phyloP scores from a whole-genome alignment of 2,888 invertebrate genomes.

The Allacma fusca region DNA sequence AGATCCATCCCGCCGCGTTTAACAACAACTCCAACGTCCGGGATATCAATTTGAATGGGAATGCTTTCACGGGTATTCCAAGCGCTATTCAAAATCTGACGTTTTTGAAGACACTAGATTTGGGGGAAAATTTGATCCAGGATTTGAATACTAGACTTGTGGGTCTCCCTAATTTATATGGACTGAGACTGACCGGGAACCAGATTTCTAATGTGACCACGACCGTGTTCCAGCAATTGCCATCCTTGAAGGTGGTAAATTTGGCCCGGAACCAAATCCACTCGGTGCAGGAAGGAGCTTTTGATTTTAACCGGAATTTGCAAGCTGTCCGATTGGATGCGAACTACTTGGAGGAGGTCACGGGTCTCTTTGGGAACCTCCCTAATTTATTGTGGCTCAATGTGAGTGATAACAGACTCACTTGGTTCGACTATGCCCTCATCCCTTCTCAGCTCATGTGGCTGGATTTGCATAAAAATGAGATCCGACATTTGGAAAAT shows the following conservation, averaged over 20 bases:
- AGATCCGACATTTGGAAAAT: constrained; percentile 67
- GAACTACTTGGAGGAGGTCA: constrained; percentile 82
- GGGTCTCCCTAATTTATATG: constrained; percentile 78
- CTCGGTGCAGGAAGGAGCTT: constrained; percentile 81
- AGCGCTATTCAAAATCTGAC: constrained; percentile 84
- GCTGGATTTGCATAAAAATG: constrained; percentile 89
- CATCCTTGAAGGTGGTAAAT: constrained; percentile 84
- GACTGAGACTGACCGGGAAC: constrained; percentile 88
- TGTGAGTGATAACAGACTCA: constrained; percentile 87
- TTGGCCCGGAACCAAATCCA: constrained; percentile 84
- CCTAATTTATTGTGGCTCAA: constrained; percentile 86
- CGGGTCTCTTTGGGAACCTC: constrained; percentile 82
- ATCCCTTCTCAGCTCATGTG: constrained; percentile 84
- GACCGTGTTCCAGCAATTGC: constrained; percentile 79
- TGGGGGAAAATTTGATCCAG: constrained; percentile 89
- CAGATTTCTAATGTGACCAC: constrained; percentile 82
- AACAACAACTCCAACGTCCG: constrained; percentile 72
- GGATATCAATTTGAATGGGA: constrained; percentile 88
- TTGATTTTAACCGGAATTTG: constrained; percentile 79
- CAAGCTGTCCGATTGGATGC: constrained; percentile 88
- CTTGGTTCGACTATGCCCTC: constrained; percentile 86
- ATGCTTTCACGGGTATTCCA: constrained; percentile 81
- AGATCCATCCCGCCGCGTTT: constrained; percentile 86
- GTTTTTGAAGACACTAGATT: constrained; percentile 83
- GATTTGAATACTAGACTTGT: constrained; percentile 76